Evolutionary conservation across 2,113 vertebrate genomes (phyloP).

Genomic region (Pollimyrus isidori): DNA sequence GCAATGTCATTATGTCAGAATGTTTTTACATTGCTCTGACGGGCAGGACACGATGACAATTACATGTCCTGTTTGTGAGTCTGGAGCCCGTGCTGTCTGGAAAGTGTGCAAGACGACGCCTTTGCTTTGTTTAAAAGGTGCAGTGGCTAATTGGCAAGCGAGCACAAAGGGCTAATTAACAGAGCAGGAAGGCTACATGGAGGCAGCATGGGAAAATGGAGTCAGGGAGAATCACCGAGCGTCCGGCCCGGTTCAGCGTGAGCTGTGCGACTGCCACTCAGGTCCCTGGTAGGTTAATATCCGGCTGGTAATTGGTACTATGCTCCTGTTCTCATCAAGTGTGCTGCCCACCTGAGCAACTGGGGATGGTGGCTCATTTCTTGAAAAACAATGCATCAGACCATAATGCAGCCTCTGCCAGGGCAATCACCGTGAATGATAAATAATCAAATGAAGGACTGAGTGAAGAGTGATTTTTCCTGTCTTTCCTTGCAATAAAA

Average conservation of each 20-base stretch:
- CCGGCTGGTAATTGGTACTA: slow-evolving; percentile 35
- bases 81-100: not conserved
- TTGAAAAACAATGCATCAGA: not conserved
- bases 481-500: not conserved
- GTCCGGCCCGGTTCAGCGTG: not conserved
- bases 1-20: not conserved
- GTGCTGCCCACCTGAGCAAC: slow-evolving; percentile 30
- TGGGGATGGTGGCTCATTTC: slow-evolving; percentile 12
- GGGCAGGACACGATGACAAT: not conserved
- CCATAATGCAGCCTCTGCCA: not conserved
- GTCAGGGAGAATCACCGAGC: not conserved
- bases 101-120: not conserved
- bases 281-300: slow-evolving; percentile 26
- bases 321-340: slow-evolving; percentile 20
- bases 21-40: not conserved
- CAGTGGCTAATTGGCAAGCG: not conserved
- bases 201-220: not conserved
- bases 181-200: not conserved
- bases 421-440: not conserved
- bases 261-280: slow-evolving; percentile 23
- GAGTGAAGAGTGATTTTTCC: not conserved
- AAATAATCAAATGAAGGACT: not conserved
- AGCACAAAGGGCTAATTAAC: not conserved
- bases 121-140: not conserved
- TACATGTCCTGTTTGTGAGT: not conserved